Conservation (phyloP, 2,797 vertebrate species). For the Lemur catta region DNA sequence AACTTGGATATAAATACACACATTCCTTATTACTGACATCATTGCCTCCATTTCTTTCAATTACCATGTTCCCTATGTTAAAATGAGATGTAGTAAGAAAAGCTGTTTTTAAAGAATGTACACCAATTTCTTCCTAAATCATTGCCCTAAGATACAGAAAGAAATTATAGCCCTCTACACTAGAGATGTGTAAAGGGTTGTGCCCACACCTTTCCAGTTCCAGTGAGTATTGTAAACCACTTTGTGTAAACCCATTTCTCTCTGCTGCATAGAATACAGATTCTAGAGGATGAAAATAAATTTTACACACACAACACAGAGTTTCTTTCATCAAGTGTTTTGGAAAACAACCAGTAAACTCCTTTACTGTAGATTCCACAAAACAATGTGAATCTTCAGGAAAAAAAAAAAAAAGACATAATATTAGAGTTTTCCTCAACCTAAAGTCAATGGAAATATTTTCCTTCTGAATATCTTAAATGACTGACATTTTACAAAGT, state of each 20-base stretch:
- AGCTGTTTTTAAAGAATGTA: background rate
- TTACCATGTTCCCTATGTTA: background rate
- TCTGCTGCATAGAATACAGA: background rate
- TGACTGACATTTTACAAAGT: background rate
- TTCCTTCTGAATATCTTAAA: background rate
- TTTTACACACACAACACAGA: background rate
- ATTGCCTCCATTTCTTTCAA: background rate
- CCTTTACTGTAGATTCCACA: background rate
- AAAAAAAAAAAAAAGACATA: background rate
- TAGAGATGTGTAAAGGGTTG: background rate
- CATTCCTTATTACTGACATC: background rate
- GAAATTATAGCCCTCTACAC: background rate
- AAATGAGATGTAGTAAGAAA: background rate
- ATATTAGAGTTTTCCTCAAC: background rate
- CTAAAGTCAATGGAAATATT: background rate
- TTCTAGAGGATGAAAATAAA: background rate
- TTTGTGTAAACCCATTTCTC: background rate
- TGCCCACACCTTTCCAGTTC: background rate
- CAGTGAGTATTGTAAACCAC: background rate
- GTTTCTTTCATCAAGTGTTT: background rate
- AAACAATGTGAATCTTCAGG: background rate
- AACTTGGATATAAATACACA: background rate
- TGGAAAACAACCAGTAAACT: background rate
- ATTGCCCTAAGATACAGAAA: background rate
- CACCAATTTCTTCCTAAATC: background rate